Conservation (phyloP, 2,888 invertebrate species). For the Meiosimyza platycephala region DNA sequence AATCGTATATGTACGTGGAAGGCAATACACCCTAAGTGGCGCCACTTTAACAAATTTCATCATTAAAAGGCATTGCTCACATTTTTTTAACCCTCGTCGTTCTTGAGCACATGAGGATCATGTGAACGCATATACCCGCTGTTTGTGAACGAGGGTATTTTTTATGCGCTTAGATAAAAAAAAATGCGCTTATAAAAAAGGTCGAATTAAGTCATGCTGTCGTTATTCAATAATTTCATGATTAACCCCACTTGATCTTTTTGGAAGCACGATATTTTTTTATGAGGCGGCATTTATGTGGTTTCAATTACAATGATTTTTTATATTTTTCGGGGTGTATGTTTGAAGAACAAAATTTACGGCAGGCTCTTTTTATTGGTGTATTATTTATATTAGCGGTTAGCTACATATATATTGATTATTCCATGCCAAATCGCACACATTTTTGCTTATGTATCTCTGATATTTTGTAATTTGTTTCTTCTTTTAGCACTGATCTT, state of each 20-base stretch:
- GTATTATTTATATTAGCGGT: neutral
- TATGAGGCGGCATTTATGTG: conserved; percentile 23
- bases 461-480: no score
- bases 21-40: conserved; percentile 34
- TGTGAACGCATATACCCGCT: neutral
- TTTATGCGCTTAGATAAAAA: conserved; percentile 43
- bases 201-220: conserved; percentile 26
- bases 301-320: conserved; percentile 25
- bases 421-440: no score
- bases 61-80: neutral
- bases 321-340: neutral
- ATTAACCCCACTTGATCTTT: conserved; percentile 43
- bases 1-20: conserved; percentile 17
- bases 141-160: conserved; percentile 37
- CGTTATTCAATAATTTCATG: conserved; percentile 33
- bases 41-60: conserved; percentile 28
- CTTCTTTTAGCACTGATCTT: no score
- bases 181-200: conserved; percentile 37
- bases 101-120: neutral
- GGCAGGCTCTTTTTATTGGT: neutral
- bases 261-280: conserved; percentile 5
- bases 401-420: no score
- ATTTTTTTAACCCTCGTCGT: conserved; percentile 31
- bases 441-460: no score
- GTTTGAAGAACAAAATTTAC: neutral